Evolutionary conservation across 2,797 vertebrate genomes (phyloP).

Genomic region (Parambassis ranga): DNA sequence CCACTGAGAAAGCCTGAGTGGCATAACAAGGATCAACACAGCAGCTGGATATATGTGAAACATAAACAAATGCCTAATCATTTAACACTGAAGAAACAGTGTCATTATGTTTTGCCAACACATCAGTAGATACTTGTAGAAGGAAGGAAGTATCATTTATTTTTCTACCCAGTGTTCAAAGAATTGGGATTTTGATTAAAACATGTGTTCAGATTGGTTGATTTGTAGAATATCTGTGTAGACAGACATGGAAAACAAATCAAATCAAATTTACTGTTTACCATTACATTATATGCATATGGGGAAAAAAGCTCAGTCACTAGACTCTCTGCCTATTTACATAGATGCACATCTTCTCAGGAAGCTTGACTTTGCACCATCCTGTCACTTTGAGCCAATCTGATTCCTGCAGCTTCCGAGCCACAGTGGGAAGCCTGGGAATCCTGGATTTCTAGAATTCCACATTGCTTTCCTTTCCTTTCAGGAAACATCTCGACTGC

Average conservation of each 20-base stretch:
- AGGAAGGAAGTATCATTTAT: no score
- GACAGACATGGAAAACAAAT: no score
- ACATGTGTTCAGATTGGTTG: no score
- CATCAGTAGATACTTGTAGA: background rate
- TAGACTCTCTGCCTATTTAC: constrained; percentile 9
- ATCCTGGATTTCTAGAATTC: constrained; percentile 55
- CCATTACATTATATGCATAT: no score
- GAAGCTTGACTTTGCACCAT: constrained; percentile 43
- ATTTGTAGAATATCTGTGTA: no score
- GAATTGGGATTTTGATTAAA: no score
- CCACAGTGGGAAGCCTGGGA: constrained; percentile 32
- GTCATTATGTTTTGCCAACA: background rate
- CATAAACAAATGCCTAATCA: background rate
- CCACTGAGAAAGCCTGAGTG: background rate
- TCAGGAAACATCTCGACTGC: constrained; percentile 41
- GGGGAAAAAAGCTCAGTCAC: background rate
- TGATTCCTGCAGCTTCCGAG: constrained; percentile 43
- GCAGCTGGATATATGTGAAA: background rate
- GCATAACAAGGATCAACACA: background rate
- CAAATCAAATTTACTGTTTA: no score
- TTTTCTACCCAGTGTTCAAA: no score
- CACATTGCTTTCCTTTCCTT: constrained; percentile 47
- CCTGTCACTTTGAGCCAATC: constrained; percentile 46
- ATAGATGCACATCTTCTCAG: constrained; percentile 52
- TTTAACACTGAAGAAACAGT: background rate